These are phyloP conservation scores for Phymorhynchus buccinoides DNA, from an alignment of 1,140 invertebrate species.

Conservation along the genomic window DNA sequence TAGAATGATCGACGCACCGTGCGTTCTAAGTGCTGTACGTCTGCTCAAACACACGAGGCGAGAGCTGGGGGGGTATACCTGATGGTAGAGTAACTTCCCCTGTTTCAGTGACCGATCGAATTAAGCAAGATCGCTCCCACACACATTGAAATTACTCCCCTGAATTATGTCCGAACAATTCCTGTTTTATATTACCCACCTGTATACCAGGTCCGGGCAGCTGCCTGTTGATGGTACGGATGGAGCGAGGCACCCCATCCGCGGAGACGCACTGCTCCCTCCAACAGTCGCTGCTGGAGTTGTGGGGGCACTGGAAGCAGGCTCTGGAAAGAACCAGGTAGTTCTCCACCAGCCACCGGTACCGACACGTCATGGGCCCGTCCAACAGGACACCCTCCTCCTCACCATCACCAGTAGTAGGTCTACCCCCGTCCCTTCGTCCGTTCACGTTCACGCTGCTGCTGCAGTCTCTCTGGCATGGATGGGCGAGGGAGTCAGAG, in stretches of 20 bases:
- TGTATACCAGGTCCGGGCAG: constrained; percentile 89
- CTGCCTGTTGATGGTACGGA: constrained; percentile 86
- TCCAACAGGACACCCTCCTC: too few species aligned
- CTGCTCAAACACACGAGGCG: too few species aligned
- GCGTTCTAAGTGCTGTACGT: too few species aligned
- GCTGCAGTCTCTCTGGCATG: constrained; percentile 33
- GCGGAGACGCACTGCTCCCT: constrained; percentile 85
- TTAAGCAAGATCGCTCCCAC: too few species aligned
- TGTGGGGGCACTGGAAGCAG: constrained; percentile 86
- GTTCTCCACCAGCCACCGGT: constrained; percentile 41
- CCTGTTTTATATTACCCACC: constrained; percentile 69
- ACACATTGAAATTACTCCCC: too few species aligned
- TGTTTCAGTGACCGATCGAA: too few species aligned
- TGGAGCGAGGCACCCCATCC: constrained; percentile 83
- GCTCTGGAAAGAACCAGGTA: constrained; percentile 76
- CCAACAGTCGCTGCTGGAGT: constrained; percentile 82
- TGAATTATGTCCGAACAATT: too few species aligned
- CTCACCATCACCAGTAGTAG: too few species aligned
- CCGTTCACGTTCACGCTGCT: constrained; percentile 30
- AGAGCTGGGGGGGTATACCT: too few species aligned
- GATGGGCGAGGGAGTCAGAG: background rate
- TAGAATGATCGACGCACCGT: background rate
- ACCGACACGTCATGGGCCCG: constrained; percentile 37
- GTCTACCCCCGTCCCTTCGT: too few species aligned
- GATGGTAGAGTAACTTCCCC: too few species aligned